Base-by-base conservation (phyloP, 2,113 vertebrate genomes). In the Eurypyga helias region DNA sequence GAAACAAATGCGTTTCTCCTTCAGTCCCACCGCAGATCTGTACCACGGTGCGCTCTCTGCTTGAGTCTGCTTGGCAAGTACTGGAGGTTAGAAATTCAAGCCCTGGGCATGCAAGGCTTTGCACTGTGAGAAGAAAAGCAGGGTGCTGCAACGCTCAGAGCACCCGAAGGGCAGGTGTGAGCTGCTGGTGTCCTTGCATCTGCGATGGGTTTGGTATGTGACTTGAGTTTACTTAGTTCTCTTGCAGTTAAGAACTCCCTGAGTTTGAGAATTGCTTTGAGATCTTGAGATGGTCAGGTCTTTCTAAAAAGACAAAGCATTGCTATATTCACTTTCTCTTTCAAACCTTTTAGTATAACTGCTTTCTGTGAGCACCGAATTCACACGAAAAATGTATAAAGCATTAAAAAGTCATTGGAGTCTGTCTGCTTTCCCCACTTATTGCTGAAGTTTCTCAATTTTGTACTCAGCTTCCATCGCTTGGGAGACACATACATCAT, bases 381-480 rank as follows among this genome's bases (percentile, higher is more conserved):
- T 90, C 66, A 80, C 1, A 6, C 41, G 0, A 29, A 83, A 66
- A 70, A 66, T 31, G 13, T 51, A 57, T 46, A 57, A 85, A 73
- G 70, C 75, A n/a, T 93, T 87, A 80, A 71, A 84, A 91, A 95
- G 72, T 64, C 83, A 46, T 55, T 78, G 77, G 55, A 60, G 65
- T 89, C 73, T 95, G 76, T 78, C 92, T 96, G 72, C 73, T 75
- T 94, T 89, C 54, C 60, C 41, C 65, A 83, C 45, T 33, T 46
- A 64, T 26, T 71, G 87, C 76, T 91, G 80, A 90, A 83, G 72
- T 71, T 93, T 91, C 86, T 95, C 52, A 19, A 62, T 90, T 94
- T 86, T 65, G 54, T 83, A 66, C 79, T 88, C 26, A 2, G 33
- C 71, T 97, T 87, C 90, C 65, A 82, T 79, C 33, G 3, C 91